These are phyloP conservation scores for Scopus umbretta DNA, from an alignment of 2,113 vertebrate species.

Conservation along the genomic window DNA sequence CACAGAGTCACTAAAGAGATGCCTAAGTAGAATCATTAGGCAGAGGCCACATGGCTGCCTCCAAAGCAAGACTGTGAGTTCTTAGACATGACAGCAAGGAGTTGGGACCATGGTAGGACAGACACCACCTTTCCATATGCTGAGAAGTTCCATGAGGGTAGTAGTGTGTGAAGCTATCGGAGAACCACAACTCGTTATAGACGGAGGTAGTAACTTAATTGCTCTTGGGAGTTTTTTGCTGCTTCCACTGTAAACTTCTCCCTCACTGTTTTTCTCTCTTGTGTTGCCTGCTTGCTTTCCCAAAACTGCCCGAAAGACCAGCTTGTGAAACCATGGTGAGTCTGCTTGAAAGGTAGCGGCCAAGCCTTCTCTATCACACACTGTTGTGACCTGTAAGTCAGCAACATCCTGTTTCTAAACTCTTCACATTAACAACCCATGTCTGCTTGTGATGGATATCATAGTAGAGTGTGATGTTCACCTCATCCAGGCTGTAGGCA, in stretches of 20 bases:
- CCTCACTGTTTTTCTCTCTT: not conserved
- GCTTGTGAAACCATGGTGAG: not conserved
- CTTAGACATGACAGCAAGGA: not conserved
- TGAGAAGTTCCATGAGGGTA: not conserved
- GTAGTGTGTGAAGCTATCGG: not conserved
- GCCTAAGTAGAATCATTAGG: not conserved
- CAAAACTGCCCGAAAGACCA: not conserved
- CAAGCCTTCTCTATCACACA: not conserved
- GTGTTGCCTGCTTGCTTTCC: not conserved
- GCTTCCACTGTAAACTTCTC: not conserved
- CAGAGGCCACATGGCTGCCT: not conserved
- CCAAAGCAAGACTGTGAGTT: not conserved
- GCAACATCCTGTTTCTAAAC: not conserved
- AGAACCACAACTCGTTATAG: not conserved
- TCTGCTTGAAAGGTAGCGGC: not conserved
- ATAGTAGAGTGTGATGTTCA: not conserved
- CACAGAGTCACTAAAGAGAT: not conserved
- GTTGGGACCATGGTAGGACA: not conserved
- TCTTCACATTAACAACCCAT: not conserved
- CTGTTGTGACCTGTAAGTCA: not conserved
- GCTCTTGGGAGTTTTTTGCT: accelerated
- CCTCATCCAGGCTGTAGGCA: not conserved
- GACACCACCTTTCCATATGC: not conserved
- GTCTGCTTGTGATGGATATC: not conserved
- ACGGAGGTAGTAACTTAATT: not conserved